Conservation (phyloP, 1,140 invertebrate genomes). For the Pteromalus puparum region DNA sequence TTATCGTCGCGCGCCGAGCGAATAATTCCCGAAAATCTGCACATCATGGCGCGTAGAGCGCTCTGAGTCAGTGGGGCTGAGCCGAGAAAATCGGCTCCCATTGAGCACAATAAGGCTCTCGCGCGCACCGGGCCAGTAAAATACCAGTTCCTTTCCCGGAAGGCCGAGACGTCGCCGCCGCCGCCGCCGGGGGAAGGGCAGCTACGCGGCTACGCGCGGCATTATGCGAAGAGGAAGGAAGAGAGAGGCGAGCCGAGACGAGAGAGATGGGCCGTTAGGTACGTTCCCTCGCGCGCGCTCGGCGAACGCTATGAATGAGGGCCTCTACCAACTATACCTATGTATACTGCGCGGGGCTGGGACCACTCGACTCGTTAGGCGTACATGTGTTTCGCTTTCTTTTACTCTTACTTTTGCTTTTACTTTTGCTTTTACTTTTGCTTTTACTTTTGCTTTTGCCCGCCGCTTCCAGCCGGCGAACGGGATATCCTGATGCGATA, state of each 20-base stretch:
- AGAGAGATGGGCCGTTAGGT: conserved; percentile 1
- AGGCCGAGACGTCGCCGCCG: no score
- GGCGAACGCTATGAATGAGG: conserved; percentile 26
- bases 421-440: neutral
- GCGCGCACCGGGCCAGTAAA: conserved; percentile 20
- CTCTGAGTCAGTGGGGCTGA: no score
- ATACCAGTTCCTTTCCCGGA: conserved; percentile 47
- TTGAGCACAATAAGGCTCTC: neutral
- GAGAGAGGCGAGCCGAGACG: neutral
- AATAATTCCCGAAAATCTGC: no score
- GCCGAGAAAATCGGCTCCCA: no score
- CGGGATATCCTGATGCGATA: no score
- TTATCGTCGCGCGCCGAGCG: no score
- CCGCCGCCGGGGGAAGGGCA: conserved; percentile 22
- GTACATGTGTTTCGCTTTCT: neutral
- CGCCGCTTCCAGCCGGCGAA: neutral
- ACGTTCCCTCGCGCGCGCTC: no score
- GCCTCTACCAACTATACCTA: no score
- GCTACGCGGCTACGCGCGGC: neutral
- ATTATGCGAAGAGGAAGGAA: neutral
- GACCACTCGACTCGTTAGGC: neutral
- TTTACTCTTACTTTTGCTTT: neutral
- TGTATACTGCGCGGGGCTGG: neutral
- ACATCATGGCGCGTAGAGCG: no score
- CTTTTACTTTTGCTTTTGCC: neutral